Percentiles rank a stretch among this genome's conserved stretches.
These are phyloP conservation scores for Calephelis nemesis DNA, from an alignment of 1,140 invertebrate species.

Conservation along the genomic window DNA sequence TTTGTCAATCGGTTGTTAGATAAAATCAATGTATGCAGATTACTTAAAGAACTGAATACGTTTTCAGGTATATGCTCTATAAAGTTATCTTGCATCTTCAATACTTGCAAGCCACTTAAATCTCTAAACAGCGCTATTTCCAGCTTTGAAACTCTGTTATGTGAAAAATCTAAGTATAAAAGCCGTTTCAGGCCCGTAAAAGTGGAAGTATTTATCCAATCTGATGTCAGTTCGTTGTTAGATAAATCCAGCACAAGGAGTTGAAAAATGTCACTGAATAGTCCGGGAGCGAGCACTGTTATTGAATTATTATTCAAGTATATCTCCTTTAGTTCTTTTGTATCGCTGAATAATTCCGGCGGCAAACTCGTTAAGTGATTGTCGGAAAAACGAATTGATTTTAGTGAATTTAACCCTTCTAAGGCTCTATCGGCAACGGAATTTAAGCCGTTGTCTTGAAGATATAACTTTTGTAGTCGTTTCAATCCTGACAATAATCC, in stretches of 20 bases:
- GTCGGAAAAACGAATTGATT: constrained; percentile 88
- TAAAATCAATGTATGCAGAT: constrained; percentile 91
- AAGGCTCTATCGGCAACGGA: constrained; percentile 90
- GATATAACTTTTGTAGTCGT: constrained; percentile 82
- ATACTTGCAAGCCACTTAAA: constrained; percentile 88
- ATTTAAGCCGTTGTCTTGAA: constrained; percentile 85
- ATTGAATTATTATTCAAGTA: constrained; percentile 93
- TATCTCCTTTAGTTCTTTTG: constrained; percentile 89
- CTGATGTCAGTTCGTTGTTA: constrained; percentile 90
- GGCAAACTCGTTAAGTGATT: constrained; percentile 91
- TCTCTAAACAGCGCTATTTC: constrained; percentile 90
- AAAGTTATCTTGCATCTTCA: constrained; percentile 90
- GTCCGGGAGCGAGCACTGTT: constrained; percentile 89
- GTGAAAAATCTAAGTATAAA: constrained; percentile 89
- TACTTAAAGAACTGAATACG: constrained; percentile 89
- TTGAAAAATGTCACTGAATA: constrained; percentile 90
- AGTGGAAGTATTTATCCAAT: constrained; percentile 93
- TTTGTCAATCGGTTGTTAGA: constrained; percentile 91
- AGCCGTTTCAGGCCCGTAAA: constrained; percentile 90
- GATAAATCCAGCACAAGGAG: constrained; percentile 91
- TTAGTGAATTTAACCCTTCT: constrained; percentile 87
- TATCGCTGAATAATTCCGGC: constrained; percentile 89
- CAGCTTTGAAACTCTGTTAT: constrained; percentile 88
- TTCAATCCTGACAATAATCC: constrained; percentile 86
- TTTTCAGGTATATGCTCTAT: constrained; percentile 90